These are phyloP conservation scores for Pristionchus mayeri DNA, from an alignment of 2,888 invertebrate species.

Conservation along the genomic window DNA sequence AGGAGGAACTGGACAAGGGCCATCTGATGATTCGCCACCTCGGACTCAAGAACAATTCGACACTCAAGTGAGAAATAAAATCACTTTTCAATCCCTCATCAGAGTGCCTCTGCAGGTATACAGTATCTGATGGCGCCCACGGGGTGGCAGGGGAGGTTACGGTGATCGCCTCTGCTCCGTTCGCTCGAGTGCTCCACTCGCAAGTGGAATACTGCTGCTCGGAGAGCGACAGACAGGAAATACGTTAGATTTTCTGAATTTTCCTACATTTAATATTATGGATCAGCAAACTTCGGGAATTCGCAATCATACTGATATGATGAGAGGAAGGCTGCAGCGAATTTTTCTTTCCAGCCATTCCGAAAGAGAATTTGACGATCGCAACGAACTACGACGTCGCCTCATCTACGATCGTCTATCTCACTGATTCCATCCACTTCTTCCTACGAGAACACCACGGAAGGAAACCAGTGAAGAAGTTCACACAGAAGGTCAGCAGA, in stretches of 20 bases:
- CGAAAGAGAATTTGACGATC: slow-evolving; percentile 59
- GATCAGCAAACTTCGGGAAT: no score
- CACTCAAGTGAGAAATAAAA: slow-evolving; percentile 49
- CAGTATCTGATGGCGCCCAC: slow-evolving; percentile 69
- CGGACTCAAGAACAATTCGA: slow-evolving; percentile 55
- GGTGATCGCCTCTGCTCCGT: slow-evolving; percentile 60
- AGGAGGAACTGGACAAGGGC: slow-evolving; percentile 46
- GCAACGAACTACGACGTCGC: slow-evolving; percentile 52
- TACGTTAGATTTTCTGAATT: slow-evolving; percentile 44
- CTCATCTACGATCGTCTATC: slow-evolving; percentile 59
- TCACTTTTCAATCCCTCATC: no score
- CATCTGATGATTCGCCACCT: slow-evolving; percentile 63
- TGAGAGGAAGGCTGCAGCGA: no score
- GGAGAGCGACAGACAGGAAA: slow-evolving; percentile 53
- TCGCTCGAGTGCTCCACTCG: slow-evolving; percentile 60
- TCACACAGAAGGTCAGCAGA: slow-evolving; percentile 56
- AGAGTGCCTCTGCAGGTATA: slow-evolving; percentile 57
- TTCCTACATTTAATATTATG: background rate
- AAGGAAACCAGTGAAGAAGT: slow-evolving; percentile 51
- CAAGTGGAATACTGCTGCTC: slow-evolving; percentile 53
- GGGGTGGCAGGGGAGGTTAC: slow-evolving; percentile 57
- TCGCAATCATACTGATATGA: background rate
- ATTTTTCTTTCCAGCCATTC: slow-evolving; percentile 9
- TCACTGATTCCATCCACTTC: slow-evolving; percentile 53
- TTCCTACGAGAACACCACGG: slow-evolving; percentile 49